Percentiles rank a stretch among this genome's conserved stretches.
Evolutionary conservation across 2,888 invertebrate species (phyloP).

Genomic region (Actias luna): DNA sequence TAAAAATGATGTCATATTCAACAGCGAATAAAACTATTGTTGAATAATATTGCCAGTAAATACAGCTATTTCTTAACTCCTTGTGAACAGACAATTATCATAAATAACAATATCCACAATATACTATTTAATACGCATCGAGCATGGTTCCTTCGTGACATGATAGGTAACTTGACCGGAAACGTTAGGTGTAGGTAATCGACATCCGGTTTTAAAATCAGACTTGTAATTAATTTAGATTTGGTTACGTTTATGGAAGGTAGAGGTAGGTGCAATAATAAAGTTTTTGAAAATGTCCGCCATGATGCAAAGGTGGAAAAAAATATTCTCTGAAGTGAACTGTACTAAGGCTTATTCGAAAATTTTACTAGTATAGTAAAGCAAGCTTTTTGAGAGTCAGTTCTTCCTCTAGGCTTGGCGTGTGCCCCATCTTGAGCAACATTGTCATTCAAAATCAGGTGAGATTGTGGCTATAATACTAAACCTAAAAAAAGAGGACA

Average conservation of each 20-base stretch:
- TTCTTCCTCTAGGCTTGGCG: too few species aligned
- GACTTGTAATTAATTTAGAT: not conserved
- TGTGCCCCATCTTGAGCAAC: too few species aligned
- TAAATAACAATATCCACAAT: not conserved
- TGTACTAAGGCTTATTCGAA: too few species aligned
- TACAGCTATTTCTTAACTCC: not conserved
- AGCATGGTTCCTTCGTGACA: not conserved
- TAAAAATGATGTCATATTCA: not conserved
- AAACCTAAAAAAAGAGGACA: too few species aligned
- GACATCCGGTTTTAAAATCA: constrained; percentile 12
- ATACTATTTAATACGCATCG: constrained; percentile 1
- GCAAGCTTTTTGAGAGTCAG: too few species aligned
- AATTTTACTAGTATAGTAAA: too few species aligned
- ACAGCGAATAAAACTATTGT: not conserved
- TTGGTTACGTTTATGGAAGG: not conserved
- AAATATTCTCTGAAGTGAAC: too few species aligned
- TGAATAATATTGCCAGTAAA: not conserved
- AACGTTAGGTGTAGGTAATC: not conserved
- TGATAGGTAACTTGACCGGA: not conserved
- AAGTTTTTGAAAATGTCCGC: too few species aligned
- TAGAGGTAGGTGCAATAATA: too few species aligned
- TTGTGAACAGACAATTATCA: not conserved
- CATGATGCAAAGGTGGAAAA: too few species aligned
- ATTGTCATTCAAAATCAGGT: too few species aligned
- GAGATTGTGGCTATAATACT: too few species aligned